Base-by-base conservation (phyloP, 2,797 vertebrate genomes). In the Somateria mollissima region DNA sequence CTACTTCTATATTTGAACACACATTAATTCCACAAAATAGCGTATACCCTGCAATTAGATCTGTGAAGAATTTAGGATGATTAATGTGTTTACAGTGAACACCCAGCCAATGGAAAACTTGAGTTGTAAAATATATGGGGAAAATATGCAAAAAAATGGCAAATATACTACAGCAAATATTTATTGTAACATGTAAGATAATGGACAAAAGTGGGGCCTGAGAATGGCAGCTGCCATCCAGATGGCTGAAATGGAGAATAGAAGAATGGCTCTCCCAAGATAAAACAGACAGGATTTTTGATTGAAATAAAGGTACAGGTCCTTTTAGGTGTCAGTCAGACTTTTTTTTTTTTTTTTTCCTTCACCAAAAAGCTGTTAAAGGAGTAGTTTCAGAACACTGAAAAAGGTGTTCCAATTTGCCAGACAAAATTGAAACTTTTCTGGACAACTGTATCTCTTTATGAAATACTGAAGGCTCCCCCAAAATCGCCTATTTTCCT, bases 21-120 rank as follows among this genome's bases (percentile, higher is more conserved):
- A 3, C 90, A 89, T 92, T 94, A 90, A 92, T 91, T 91, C 87
- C 36, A 32, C 77, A 71, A 83, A 84, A 67, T 10, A 43, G 76
- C 30, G 13, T 88, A 45, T 65, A 70, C 89, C 71, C 89, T 94
- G 60, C 87, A 45, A 91, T 13, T 30, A 75, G 65, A 80, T 86
- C 25, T 1, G 5, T 65, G 90, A 67, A 20, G 67, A 80, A 57
- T 88, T 84, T 67, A 89, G 83, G 51, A 79, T 94, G 95, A 96
- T 97, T 91, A 96, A 96, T 96, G 90, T 96, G 96, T 96, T 97
- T 96, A 95, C 95, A 74, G 67, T 32, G 53, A 82, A 51, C 83
- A 91, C 36, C 74, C 92, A 96, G 67, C 85, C 94, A 79, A 90
- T 91, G 80, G 85, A 96, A 96, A 86, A 8, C 20, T 37, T 49